Percentiles rank a stretch among this genome's conserved stretches.
These are phyloP conservation scores for Balearica regulorum DNA, from an alignment of 2,797 vertebrate species.

Conservation along the genomic window DNA sequence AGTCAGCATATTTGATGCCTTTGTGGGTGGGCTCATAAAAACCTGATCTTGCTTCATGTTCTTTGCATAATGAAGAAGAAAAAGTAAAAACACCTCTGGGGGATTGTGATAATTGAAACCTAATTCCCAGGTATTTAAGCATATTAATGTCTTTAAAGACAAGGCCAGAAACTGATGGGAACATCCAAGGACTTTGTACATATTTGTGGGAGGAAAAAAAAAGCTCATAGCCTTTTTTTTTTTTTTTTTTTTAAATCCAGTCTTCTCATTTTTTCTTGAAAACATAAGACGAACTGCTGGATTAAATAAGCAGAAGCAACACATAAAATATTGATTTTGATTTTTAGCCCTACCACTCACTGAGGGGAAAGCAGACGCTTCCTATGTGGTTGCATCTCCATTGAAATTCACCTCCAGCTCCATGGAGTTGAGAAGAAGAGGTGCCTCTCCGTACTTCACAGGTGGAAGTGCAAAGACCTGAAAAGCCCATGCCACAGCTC, in stretches of 20 bases:
- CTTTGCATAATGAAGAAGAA: slow-evolving; percentile 47
- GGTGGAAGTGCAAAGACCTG: neutral
- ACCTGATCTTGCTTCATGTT: neutral
- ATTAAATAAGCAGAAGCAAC: neutral
- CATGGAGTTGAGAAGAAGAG: fast-evolving
- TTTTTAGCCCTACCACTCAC: neutral
- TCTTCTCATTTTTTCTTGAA: neutral
- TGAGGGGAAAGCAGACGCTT: neutral
- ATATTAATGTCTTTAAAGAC: slow-evolving; percentile 30
- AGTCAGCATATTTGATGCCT: slow-evolving; percentile 20
- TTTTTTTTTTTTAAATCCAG: neutral
- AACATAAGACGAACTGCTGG: neutral
- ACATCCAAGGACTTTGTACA: neutral
- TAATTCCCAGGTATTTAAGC: slow-evolving; percentile 40
- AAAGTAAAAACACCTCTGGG: slow-evolving; percentile 35
- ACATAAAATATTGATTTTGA: neutral
- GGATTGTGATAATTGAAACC: slow-evolving; percentile 2
- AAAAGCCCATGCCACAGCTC: neutral
- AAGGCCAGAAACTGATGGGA: slow-evolving; percentile 12
- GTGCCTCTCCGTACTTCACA: neutral
- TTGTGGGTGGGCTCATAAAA: slow-evolving; percentile 56
- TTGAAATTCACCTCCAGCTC: neutral
- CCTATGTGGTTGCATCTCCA: neutral
- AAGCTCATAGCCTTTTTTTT: neutral
- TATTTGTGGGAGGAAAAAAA: neutral